Percentiles rank a stretch among this genome's conserved stretches.
These are phyloP conservation scores for Sitodiplosis mosellana DNA, from an alignment of 1,140 invertebrate species.

Conservation along the genomic window DNA sequence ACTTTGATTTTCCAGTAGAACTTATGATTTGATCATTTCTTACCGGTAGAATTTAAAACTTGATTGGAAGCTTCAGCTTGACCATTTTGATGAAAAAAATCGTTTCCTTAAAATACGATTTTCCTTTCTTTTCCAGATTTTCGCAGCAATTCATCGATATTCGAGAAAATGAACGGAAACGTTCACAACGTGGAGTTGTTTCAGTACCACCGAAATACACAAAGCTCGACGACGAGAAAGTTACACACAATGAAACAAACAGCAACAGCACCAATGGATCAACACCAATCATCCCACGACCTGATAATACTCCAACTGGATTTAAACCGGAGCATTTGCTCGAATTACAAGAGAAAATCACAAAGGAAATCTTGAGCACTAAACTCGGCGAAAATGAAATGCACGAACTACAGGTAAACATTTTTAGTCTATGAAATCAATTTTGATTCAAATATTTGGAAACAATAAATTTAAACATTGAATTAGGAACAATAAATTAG, in stretches of 20 bases:
- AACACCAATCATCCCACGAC: neutral
- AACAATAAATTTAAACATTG: no score
- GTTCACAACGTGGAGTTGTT: conserved; percentile 14
- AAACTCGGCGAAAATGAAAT: conserved; percentile 22
- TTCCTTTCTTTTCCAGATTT: no score
- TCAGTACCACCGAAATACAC: conserved; percentile 9
- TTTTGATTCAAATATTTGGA: no score
- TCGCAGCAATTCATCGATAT: conserved; percentile 83
- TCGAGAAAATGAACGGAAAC: conserved; percentile 55
- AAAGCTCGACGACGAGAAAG: neutral
- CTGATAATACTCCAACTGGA: neutral
- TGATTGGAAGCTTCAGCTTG: no score
- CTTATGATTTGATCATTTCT: no score
- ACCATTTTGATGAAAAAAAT: neutral
- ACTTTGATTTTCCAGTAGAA: no score
- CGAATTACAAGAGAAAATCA: conserved; percentile 20
- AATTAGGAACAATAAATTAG: no score
- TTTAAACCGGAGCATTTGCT: conserved; percentile 16
- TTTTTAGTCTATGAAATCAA: no score
- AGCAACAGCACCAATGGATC: neutral
- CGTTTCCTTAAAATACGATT: neutral
- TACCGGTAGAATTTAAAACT: no score
- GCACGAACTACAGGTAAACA: conserved; percentile 21
- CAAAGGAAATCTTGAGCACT: conserved; percentile 23
- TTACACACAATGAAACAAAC: neutral